phyloP scores from a whole-genome alignment of 2,797 vertebrate genomes.

The Pitangus sulphuratus region DNA sequence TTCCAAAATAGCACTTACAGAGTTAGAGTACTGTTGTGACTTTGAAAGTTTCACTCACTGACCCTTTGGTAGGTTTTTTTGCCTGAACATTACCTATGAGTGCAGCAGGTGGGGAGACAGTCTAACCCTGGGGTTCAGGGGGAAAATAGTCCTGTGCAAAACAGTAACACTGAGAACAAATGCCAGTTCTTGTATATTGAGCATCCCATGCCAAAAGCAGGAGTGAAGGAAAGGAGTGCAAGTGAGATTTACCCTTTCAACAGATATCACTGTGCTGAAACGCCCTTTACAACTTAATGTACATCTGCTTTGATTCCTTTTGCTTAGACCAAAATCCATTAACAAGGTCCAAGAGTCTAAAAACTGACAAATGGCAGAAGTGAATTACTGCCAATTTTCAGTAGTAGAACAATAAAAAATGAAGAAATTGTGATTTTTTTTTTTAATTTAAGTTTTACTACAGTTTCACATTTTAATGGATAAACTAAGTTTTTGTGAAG shows the following conservation, averaged over 20 bases:
- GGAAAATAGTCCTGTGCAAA: background rate
- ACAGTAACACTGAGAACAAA: background rate
- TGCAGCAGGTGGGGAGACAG: background rate
- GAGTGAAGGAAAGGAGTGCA: background rate
- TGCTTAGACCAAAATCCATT: background rate
- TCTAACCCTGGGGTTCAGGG: background rate
- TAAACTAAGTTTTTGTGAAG: background rate
- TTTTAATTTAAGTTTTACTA: constrained; percentile 2
- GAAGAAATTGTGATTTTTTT: background rate
- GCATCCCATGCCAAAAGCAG: background rate
- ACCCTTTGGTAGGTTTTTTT: background rate
- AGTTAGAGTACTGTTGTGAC: background rate
- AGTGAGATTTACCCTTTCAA: background rate
- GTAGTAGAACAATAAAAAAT: background rate
- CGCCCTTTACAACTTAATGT: background rate
- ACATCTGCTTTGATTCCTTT: background rate
- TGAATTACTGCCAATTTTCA: background rate
- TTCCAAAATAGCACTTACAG: background rate
- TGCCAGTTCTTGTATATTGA: rapidly evolving
- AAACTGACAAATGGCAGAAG: constrained; percentile 9
- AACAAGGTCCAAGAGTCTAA: background rate
- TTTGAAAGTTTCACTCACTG: background rate
- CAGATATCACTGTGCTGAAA: background rate
- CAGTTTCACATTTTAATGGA: background rate
- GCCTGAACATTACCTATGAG: background rate